These are phyloP conservation scores for Drosophila silvestris DNA, from an alignment of 2,888 invertebrate genomes.

Conservation along the genomic window DNA sequence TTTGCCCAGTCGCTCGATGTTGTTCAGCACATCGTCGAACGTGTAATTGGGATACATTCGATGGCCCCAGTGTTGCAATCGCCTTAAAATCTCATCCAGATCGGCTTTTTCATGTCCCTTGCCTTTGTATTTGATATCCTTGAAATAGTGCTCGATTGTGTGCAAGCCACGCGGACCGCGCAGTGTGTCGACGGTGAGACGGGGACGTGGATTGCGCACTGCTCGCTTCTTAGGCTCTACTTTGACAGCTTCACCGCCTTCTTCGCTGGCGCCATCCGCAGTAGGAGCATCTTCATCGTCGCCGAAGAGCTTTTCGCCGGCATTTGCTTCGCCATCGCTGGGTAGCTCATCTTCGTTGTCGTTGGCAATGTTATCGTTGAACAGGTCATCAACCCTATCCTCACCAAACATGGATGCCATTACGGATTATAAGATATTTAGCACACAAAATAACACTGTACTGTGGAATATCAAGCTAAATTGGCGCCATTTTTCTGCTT, in stretches of 20 bases:
- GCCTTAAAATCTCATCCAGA: conserved; percentile 91
- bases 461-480: conserved; percentile 37
- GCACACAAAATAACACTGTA: conserved; percentile 34
- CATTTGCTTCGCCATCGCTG: conserved; percentile 83
- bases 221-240: conserved; percentile 87
- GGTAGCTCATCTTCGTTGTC: conserved; percentile 83
- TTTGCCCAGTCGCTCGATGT: conserved; percentile 92
- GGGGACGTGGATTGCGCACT: conserved; percentile 88
- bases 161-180: conserved; percentile 92
- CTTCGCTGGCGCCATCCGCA: conserved; percentile 85
- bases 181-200: conserved; percentile 89
- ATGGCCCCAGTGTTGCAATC: conserved; percentile 97
- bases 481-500: conserved; percentile 72
- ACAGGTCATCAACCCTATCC: conserved; percentile 78
- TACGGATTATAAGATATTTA: conserved; percentile 3
- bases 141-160: conserved; percentile 92
- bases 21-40: conserved; percentile 94
- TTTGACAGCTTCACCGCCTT: conserved; percentile 75
- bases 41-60: conserved; percentile 94
- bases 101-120: conserved; percentile 94
- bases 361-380: conserved; percentile 77
- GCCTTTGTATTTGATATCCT: conserved; percentile 91
- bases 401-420: conserved; percentile 81
- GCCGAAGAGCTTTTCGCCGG: conserved; percentile 83
- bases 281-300: conserved; percentile 83